These are phyloP conservation scores for Zygaena filipendulae DNA, from an alignment of 2,888 invertebrate genomes.

Conservation along the genomic window DNA sequence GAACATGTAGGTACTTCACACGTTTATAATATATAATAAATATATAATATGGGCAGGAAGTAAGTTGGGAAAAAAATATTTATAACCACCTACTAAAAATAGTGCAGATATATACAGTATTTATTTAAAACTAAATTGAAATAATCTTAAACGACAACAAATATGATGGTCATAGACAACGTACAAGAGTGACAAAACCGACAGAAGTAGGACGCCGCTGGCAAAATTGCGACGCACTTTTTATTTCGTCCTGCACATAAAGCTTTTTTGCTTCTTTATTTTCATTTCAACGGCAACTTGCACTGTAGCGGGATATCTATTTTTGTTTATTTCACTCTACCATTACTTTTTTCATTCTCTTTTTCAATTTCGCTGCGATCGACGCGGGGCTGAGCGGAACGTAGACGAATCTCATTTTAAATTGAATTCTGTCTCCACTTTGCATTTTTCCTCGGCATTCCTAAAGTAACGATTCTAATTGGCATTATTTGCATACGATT, in stretches of 20 bases:
- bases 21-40: too few relatives aligned
- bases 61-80: too few relatives aligned
- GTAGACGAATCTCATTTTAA: conserved; percentile 64
- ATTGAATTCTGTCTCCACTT: conserved; percentile 56
- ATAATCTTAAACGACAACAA: too few relatives aligned
- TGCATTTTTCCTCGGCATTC: conserved; percentile 47
- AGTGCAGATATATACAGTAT: too few relatives aligned
- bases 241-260: conserved; percentile 68
- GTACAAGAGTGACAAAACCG: conserved; percentile 16
- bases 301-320: conserved; percentile 67
- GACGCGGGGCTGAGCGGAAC: conserved; percentile 55
- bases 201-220: conserved; percentile 30
- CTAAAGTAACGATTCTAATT: conserved; percentile 56
- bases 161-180: too few relatives aligned
- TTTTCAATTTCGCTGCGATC: conserved; percentile 63
- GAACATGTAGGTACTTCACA: too few relatives aligned
- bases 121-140: too few relatives aligned
- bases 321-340: conserved; percentile 59
- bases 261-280: conserved; percentile 62
- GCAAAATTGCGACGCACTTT: conserved; percentile 63
- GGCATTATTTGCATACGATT: conserved; percentile 51
- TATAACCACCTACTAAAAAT: too few relatives aligned
- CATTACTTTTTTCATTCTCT: conserved; percentile 36
- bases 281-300: conserved; percentile 68
- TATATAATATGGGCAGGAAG: too few relatives aligned